Percentiles rank a stretch among this genome's conserved stretches.
Evolutionary conservation across 2,888 invertebrate genomes (phyloP).

Genomic region (Chymomyza fuscimana): DNA sequence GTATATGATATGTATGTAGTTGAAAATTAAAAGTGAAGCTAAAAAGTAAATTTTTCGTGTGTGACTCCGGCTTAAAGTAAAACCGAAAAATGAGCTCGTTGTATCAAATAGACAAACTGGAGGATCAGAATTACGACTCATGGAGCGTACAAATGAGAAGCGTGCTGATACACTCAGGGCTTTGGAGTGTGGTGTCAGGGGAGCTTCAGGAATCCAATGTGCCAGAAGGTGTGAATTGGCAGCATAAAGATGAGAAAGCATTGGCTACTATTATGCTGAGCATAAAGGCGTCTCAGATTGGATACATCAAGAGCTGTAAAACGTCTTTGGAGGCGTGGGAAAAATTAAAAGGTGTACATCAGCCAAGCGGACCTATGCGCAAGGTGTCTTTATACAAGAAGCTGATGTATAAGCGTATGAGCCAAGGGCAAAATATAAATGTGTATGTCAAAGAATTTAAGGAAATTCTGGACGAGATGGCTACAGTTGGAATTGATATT

Average conservation of each 20-base stretch:
- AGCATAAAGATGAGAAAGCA: background rate
- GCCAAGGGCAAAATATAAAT: background rate
- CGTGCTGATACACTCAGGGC: conserved; percentile 25
- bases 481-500: background rate
- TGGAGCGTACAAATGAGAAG: conserved; percentile 32
- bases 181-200: conserved; percentile 21
- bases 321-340: too few relatives aligned
- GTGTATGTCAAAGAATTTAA: background rate
- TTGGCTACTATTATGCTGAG: background rate
- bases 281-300: background rate
- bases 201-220: background rate
- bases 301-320: background rate
- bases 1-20: background rate
- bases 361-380: too few relatives aligned
- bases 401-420: background rate
- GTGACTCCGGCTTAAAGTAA: too few relatives aligned
- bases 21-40: background rate
- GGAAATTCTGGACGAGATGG: background rate
- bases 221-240: background rate
- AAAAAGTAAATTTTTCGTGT: too few relatives aligned
- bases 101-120: conserved; percentile 32
- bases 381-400: background rate
- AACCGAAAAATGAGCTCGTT: conserved; percentile 12
- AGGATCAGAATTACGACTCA: conserved; percentile 33
- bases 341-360: too few relatives aligned